These are phyloP conservation scores for Daboia siamensis DNA, from an alignment of 2,113 vertebrate species.

Conservation along the genomic window DNA sequence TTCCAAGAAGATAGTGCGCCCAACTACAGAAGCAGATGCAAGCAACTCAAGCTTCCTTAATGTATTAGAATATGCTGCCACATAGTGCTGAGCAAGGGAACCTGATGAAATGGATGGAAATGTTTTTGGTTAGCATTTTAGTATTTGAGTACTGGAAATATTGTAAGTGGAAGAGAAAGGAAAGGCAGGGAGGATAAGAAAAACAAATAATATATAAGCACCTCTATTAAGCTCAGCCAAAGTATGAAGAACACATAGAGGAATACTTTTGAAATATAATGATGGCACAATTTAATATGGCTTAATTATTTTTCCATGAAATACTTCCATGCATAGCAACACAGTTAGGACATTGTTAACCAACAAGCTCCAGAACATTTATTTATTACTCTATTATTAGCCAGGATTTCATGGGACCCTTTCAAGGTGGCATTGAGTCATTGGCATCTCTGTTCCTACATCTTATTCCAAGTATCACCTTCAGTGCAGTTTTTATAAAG, in stretches of 20 bases:
- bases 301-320: constrained; percentile 58
- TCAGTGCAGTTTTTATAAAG: constrained; percentile 3
- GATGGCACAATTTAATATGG: constrained; percentile 40
- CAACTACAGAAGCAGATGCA: not conserved
- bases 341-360: constrained; percentile 27
- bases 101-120: not conserved
- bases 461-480: constrained; percentile 16
- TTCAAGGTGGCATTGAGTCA: constrained; percentile 34
- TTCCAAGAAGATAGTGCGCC: not conserved
- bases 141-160: constrained; percentile 9
- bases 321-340: constrained; percentile 64
- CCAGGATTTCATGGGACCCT: constrained; percentile 14
- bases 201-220: constrained; percentile 30
- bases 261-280: constrained; percentile 41
- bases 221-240: constrained; percentile 47
- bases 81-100: not conserved
- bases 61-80: not conserved
- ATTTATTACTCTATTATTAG: constrained; percentile 29
- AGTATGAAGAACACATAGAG: constrained; percentile 54
- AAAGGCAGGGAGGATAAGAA: constrained; percentile 1
- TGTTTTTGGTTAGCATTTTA: not conserved
- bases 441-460: not conserved
- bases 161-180: not conserved
- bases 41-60: not conserved
- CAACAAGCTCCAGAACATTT: constrained; percentile 31